Evolutionary conservation across 2,113 vertebrate species (phyloP).

Genomic region (Calidris pygmaea): DNA sequence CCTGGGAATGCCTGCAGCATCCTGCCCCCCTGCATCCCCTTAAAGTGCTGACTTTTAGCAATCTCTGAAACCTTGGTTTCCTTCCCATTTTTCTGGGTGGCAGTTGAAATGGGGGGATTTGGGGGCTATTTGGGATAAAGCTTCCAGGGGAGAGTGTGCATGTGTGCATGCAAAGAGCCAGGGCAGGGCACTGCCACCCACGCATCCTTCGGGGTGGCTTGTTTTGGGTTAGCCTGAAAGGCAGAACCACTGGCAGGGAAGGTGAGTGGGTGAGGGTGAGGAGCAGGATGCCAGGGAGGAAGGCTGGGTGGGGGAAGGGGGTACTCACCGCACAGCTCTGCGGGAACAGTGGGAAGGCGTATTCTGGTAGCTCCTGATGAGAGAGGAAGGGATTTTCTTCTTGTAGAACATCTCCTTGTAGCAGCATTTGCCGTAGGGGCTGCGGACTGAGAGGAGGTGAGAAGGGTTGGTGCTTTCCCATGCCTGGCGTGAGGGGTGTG

Average conservation of each 20-base stretch:
- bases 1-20: not conserved
- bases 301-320: not conserved
- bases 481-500: accelerated
- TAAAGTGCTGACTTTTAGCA: not conserved
- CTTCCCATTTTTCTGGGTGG: not conserved
- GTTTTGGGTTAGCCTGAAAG: not conserved
- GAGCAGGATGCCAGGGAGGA: not conserved
- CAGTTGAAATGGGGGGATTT: not conserved
- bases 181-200: not conserved
- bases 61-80: not conserved
- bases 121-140: not conserved
- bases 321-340: not conserved
- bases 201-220: accelerated
- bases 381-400: accelerated
- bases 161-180: not conserved
- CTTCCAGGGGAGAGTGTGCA: not conserved
- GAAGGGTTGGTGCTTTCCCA: not conserved
- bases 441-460: not conserved
- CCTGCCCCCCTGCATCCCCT: not conserved
- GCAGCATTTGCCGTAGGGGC: accelerated
- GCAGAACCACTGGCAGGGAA: not conserved
- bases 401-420: accelerated
- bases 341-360: accelerated
- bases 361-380: accelerated
- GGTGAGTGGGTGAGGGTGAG: accelerated